Base-by-base conservation (phyloP, 2,113 vertebrate genomes). In the Hippoglossus stenolepis region DNA sequence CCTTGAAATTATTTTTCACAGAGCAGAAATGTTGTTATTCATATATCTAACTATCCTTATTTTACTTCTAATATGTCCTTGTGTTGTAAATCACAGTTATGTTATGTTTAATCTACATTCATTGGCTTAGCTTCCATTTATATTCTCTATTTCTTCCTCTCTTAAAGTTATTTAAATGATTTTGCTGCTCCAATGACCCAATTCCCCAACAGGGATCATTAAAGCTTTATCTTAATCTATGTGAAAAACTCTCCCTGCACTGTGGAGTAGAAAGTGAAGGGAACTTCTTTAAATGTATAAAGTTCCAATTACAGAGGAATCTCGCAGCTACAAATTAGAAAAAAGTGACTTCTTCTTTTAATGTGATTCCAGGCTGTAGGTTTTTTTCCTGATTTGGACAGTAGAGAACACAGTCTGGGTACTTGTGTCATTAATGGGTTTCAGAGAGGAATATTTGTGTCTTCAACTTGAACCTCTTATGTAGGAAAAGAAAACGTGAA, bases 141-240 rank as follows among this genome's bases (percentile, higher is more conserved):
- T 54, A 60, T 23, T 35, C 24, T 21, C 24, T 72, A 28, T 59
- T 26, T 74, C 20, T 51, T 66, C 12, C 24, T 35, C 31, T 38
- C 13, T 65, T n/a, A 2, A 1, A 64, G 17, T 73, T 43, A 67
- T 79, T 2, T 57, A 57, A 61, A 76, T 62, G 54, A 53, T 83
- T 78, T 54, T 40, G 57, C 59, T 53, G 47, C 74, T 62, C 35
- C 73, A 61, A n/a, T 69, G 65, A 76, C 61, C 71, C 65, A 64
- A 53, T 78, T 85, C 75, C 68, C 45, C 67, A 59, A 60, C 2
- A 54, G 58, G 43, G 53, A 65, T 83, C 70, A 72, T 85, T 82
- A 66, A 80, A 71, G 47, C 73, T 75, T 54, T 43, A 76, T 76
- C 72, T 82, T 53, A 43, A 73, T 73, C 62, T 59, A 7, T 58